Base-by-base conservation (phyloP, 2,113 vertebrate genomes). In the Plecotus auritus region DNA sequence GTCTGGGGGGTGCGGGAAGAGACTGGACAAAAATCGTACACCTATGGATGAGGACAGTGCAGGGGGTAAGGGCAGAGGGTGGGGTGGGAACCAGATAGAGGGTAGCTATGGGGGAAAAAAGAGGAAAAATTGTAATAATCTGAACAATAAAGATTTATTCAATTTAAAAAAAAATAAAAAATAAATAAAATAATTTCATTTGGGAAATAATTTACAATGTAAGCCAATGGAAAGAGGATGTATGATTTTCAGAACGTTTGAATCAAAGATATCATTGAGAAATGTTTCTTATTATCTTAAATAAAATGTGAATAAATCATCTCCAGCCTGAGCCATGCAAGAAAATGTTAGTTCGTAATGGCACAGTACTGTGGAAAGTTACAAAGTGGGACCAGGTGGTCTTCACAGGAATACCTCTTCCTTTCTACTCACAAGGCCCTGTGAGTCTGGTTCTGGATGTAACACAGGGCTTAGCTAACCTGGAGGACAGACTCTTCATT, bases 381-480 rank as follows among this genome's bases (percentile, higher is more conserved):
- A 23, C 42, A 13, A 9, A 6, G 1, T 3, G 2, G 22, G 4
- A 1, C 40, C 51, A 13, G 35, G n/a, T 0, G 40, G 54, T 7
- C 7, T 14, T 12, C 28, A 0, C 0, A 1, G 4, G 23, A 11
- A 45, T 3, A 1, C 0, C 22, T 28, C 84, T 51, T 32, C 6
- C 10, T 22, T 1, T 28, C 23, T 5, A 4, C 11, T 3, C 13
- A 20, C 7, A 2, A 32, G 51, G 28, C 20, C 23, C 9, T 4
- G 0, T 0, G 5, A 35, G 16, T 28, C 4, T 37, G 30, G 22
- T 0, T 37, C 28, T 4, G 40, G 42, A 12, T 6, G 37, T 16
- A 23, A 4, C 35, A 16, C 0, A 4, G 45, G 45, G 35, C n/a
- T 91, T 7, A 32, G 10, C 22, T 9, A 47, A 85, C 30, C 32